These are phyloP conservation scores for Polyommatus icarus DNA, from an alignment of 2,888 invertebrate genomes.

Conservation along the genomic window DNA sequence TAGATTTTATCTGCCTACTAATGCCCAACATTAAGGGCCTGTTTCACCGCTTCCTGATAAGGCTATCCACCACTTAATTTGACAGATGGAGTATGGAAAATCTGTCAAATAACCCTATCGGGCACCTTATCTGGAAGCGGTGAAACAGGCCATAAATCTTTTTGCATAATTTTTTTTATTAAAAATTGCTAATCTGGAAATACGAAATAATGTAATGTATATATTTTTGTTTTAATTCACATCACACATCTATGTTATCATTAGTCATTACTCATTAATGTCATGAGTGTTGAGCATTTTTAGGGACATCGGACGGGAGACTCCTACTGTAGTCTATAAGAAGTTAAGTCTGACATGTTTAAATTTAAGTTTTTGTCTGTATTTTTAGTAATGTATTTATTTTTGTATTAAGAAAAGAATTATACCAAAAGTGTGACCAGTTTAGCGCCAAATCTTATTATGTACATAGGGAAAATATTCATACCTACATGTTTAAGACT, in stretches of 20 bases:
- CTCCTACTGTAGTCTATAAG: slow-evolving; percentile 3
- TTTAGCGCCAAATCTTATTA: slow-evolving; percentile 57
- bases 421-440: slow-evolving; percentile 73
- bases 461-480: slow-evolving; percentile 28
- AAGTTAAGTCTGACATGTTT: slow-evolving; percentile 23
- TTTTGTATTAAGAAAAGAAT: slow-evolving; percentile 43
- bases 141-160: too few relatives aligned
- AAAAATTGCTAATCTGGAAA: not conserved
- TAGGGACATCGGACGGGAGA: not conserved
- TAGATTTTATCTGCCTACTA: not conserved
- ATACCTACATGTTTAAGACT: slow-evolving; percentile 27
- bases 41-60: too few relatives aligned
- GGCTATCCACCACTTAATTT: too few relatives aligned
- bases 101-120: too few relatives aligned
- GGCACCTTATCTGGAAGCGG: too few relatives aligned
- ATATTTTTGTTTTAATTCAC: too few relatives aligned
- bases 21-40: not conserved
- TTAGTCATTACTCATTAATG: not conserved
- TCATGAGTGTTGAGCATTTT: not conserved
- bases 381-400: slow-evolving; percentile 43
- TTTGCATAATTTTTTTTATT: not conserved
- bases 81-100: too few relatives aligned
- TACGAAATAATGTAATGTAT: not conserved
- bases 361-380: slow-evolving; percentile 29
- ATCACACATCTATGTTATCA: not conserved